Percentiles rank a stretch among this genome's conserved stretches.
Conservation (phyloP, 1,140 invertebrate species). For the Drosophila parvula region DNA sequence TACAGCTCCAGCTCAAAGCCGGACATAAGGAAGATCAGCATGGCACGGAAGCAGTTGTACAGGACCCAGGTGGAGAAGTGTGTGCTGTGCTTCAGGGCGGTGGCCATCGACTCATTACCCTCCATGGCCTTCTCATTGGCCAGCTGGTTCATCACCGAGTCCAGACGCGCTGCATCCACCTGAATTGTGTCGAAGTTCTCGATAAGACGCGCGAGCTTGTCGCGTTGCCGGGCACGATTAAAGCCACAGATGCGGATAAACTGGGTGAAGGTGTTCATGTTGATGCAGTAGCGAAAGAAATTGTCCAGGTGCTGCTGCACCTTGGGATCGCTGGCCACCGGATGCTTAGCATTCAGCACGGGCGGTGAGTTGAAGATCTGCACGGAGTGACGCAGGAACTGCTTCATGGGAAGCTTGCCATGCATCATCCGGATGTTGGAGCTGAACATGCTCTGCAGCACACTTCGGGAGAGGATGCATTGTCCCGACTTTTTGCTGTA, state of each 20-base stretch:
- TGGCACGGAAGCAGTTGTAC: slow-evolving; percentile 97
- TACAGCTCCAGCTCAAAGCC: slow-evolving; percentile 98
- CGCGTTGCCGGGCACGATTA: slow-evolving; percentile 96
- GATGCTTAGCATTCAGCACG: slow-evolving; percentile 89
- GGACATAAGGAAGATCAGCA: slow-evolving; percentile 97
- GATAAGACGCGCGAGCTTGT: slow-evolving; percentile 95
- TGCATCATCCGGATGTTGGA: slow-evolving; percentile 84
- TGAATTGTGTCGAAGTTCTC: slow-evolving; percentile 95
- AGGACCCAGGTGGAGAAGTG: slow-evolving; percentile 98
- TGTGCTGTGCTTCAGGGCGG: slow-evolving; percentile 88
- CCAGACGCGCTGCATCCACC: slow-evolving; percentile 97
- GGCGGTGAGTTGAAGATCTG: slow-evolving; percentile 95
- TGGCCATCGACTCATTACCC: slow-evolving; percentile 73
- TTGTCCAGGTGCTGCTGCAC: slow-evolving; percentile 90
- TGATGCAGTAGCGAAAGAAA: slow-evolving; percentile 92
- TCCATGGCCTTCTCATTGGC: slow-evolving; percentile 75
- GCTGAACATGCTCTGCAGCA: slow-evolving; percentile 93
- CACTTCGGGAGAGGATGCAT: slow-evolving; percentile 96
- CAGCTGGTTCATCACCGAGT: slow-evolving; percentile 90
- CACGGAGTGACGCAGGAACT: slow-evolving; percentile 93
- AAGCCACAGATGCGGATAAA: slow-evolving; percentile 97
- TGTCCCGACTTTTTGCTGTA: slow-evolving; percentile 93
- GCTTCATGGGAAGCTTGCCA: slow-evolving; percentile 87
- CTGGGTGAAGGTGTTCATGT: slow-evolving; percentile 92
- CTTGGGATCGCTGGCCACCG: slow-evolving; percentile 86